Base-by-base conservation (phyloP, 2,888 invertebrate genomes). In the Cyclophora albipunctata region DNA sequence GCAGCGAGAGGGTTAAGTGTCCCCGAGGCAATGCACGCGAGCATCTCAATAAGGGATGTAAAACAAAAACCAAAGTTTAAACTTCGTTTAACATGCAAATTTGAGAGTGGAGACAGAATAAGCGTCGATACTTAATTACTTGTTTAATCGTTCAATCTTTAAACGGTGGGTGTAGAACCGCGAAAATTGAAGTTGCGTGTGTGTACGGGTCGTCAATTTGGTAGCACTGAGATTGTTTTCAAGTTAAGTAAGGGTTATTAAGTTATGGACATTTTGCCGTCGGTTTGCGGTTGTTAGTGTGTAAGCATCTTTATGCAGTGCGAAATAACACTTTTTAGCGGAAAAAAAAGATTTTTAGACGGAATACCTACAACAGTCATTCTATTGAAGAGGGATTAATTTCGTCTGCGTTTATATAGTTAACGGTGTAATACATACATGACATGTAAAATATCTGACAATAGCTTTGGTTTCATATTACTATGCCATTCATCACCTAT, bases 81-180 rank as follows among this genome's bases (percentile, higher is more conserved):
- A 83, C 84, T 87, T 88, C 87, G 88, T 87, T 88, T 88, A 88
- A 88, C 87, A 88, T 88, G 88, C 87, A 88, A 88, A 88, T 88
- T 87, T 88, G 84, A 88, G 78, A 88, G 82, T 81, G 75, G 78
- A 73, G 84, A 88, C 86, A 83, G 84, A 84, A 86, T 84, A 83
- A 83, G 79, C 83, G 84, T 83, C 81, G 80, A 87, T 88, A 86
- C 86, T 88, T 88, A 88, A 88, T 88, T 88, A 88, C 86, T 82
- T 73, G 66, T 77, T 84, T 87, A 87, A 88, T 88, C 87, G 81
- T 79, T 84, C 83, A 84, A 88, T 87, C 86, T 84, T 67, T 58
- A 64, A 66, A 65, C 71, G 69, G 82, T 75, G 78, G 75, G 81
- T 77, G 77, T 76, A 72, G 64, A 66, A 56, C 37, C 37, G 37